phyloP scores from a whole-genome alignment of 2,113 vertebrate genomes.

The Ceratotherium simum region DNA sequence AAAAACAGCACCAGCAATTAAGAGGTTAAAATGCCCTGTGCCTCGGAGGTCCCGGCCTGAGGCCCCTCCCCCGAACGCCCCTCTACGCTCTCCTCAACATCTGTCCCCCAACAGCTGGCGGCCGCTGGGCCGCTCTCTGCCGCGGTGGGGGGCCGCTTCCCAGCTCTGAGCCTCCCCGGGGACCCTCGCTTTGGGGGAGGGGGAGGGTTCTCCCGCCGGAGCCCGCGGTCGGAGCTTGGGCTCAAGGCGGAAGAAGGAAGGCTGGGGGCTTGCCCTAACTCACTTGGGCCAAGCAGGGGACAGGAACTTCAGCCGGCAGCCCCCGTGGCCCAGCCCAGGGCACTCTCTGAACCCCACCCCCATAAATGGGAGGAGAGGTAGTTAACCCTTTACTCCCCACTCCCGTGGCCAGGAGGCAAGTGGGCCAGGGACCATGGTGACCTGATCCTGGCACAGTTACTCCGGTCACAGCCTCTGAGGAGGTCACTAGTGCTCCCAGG shows the following conservation, averaged over 20 bases:
- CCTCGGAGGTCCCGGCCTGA: slow-evolving; percentile 57
- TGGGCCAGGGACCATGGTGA: neutral
- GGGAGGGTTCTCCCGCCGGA: slow-evolving; percentile 7
- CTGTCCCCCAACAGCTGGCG: slow-evolving; percentile 76
- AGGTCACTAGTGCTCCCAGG: neutral
- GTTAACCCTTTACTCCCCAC: slow-evolving; percentile 52
- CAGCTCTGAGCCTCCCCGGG: slow-evolving; percentile 8
- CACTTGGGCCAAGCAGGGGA: neutral
- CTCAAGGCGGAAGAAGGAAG: neutral
- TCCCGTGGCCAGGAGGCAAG: neutral
- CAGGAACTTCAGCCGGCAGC: neutral
- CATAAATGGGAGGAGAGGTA: neutral
- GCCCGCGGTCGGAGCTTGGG: neutral
- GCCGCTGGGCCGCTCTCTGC: slow-evolving; percentile 9
- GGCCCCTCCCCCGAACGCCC: slow-evolving; percentile 57
- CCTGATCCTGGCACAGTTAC: neutral
- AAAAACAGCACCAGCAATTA: slow-evolving; percentile 72
- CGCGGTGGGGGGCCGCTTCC: slow-evolving; percentile 61
- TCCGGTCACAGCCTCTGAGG: neutral
- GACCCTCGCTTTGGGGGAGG: slow-evolving; percentile 41
- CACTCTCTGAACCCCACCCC: neutral
- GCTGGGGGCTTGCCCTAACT: neutral
- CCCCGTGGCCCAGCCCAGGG: neutral
- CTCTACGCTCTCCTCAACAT: slow-evolving; percentile 46
- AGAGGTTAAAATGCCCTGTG: slow-evolving; percentile 72